A percentile compares a stretch with the other conserved stretches of the same genome.
These are phyloP conservation scores for Cephus sareptanus DNA, from an alignment of 2,888 invertebrate species.

Conservation along the genomic window DNA sequence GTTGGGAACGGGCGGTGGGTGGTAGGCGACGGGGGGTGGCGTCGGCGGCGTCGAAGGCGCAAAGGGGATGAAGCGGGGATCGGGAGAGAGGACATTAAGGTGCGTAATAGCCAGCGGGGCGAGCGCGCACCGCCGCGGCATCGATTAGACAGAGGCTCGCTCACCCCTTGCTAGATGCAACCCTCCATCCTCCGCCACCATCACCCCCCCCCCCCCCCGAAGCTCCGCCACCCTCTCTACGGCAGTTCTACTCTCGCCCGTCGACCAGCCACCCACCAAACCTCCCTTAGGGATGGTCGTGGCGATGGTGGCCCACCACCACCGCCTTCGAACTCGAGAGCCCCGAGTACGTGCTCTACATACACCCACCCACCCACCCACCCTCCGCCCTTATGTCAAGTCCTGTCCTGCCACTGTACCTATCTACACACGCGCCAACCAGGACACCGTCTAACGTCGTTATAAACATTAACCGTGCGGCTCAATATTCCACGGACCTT, in stretches of 20 bases:
- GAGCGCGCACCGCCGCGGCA: constrained; percentile 65
- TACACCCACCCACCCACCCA: constrained; percentile 51
- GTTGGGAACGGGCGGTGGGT: constrained; percentile 25
- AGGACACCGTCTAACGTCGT: constrained; percentile 61
- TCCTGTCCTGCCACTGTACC: constrained; percentile 17
- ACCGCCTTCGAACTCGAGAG: constrained; percentile 56
- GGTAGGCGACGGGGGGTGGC: constrained; percentile 29
- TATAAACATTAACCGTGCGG: constrained; percentile 65
- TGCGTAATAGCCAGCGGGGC: constrained; percentile 66
- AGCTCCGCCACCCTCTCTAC: constrained; percentile 33
- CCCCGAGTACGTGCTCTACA: constrained; percentile 64
- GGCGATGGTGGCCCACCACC: constrained; percentile 21
- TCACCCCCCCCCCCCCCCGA: constrained; percentile 28
- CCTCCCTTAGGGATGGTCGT: constrained; percentile 18
- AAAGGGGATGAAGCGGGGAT: constrained; percentile 26
- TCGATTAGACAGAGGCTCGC: constrained; percentile 65
- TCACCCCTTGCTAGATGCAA: constrained; percentile 56
- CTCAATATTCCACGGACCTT: constrained; percentile 63
- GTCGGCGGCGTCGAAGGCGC: constrained; percentile 44
- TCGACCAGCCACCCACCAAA: constrained; percentile 18
- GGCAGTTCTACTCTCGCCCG: constrained; percentile 28
- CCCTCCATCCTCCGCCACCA: constrained; percentile 37
- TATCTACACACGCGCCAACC: constrained; percentile 34
- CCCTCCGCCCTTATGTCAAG: constrained; percentile 10
- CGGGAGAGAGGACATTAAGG: constrained; percentile 64